Evolutionary conservation across 1,140 invertebrate genomes (phyloP).

Genomic region (Diachasma alloeum): DNA sequence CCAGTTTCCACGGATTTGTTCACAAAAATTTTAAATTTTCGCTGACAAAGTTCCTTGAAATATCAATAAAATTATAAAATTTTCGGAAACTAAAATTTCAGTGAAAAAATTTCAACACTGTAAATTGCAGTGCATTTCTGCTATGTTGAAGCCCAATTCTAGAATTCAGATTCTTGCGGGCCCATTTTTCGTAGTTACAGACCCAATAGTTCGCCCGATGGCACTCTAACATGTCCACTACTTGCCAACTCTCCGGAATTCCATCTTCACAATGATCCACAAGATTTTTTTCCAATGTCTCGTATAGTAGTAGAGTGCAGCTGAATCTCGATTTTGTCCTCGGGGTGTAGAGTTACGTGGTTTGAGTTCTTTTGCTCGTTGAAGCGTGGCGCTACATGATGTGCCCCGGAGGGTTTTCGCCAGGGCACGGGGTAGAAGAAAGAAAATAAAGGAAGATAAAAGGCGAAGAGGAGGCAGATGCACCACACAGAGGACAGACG

Average conservation of each 20-base stretch:
- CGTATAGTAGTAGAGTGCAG: not conserved
- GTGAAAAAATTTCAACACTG: no score
- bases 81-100: no score
- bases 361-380: not conserved
- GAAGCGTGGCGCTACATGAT: conserved; percentile 10
- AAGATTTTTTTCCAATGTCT: not conserved
- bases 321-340: not conserved
- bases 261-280: not conserved
- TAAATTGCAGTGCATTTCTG: no score
- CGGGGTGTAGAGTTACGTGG: not conserved
- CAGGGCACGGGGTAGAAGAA: not conserved
- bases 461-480: conserved; percentile 24
- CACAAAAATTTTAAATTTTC: no score
- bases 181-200: no score
- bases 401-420: not conserved
- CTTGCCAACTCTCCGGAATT: not conserved
- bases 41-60: no score
- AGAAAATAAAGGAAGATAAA: conserved; percentile 2
- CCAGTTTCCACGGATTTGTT: no score
- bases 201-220: not conserved
- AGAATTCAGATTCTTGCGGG: no score
- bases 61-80: no score
- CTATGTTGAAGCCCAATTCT: no score
- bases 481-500: conserved; percentile 42
- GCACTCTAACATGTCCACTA: not conserved